Percentiles rank a stretch among this genome's conserved stretches.
Evolutionary conservation across 2,113 vertebrate species (phyloP).

Genomic region (Lota lota): DNA sequence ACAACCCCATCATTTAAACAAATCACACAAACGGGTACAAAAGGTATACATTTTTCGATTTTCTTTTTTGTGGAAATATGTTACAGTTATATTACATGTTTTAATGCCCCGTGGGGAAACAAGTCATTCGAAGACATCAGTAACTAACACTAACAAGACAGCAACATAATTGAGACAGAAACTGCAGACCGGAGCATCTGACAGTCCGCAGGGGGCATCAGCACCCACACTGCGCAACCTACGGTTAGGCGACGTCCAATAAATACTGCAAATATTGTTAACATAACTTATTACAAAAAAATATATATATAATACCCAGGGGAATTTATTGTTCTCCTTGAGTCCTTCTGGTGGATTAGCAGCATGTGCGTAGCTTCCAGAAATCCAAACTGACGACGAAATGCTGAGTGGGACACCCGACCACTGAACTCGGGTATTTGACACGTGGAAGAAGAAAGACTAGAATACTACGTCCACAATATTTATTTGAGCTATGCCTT

Average conservation of each 20-base stretch:
- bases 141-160: constrained; percentile 67
- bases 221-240: constrained; percentile 39
- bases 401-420: background rate
- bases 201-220: constrained; percentile 38
- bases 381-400: constrained; percentile 28
- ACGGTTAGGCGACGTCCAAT: constrained; percentile 66
- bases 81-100: constrained; percentile 81
- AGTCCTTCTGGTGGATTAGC: constrained; percentile 51
- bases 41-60: constrained; percentile 49
- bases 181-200: constrained; percentile 15
- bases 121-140: constrained; percentile 61
- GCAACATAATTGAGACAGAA: constrained; percentile 14
- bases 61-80: constrained; percentile 81
- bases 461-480: background rate
- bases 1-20: background rate
- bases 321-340: constrained; percentile 32
- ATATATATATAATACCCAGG: constrained; percentile 9
- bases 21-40: constrained; percentile 9
- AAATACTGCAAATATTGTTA: constrained; percentile 75
- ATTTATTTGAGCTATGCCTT: constrained; percentile 2
- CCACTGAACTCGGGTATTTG: constrained; percentile 32
- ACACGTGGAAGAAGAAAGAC: constrained; percentile 17
- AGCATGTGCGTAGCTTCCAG: constrained; percentile 55
- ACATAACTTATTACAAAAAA: constrained; percentile 57
- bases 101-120: constrained; percentile 70